A percentile compares a stretch with the other conserved stretches of the same genome.
Evolutionary conservation across 2,888 invertebrate genomes (phyloP).

Genomic region (Pristionchus maxplancki): DNA sequence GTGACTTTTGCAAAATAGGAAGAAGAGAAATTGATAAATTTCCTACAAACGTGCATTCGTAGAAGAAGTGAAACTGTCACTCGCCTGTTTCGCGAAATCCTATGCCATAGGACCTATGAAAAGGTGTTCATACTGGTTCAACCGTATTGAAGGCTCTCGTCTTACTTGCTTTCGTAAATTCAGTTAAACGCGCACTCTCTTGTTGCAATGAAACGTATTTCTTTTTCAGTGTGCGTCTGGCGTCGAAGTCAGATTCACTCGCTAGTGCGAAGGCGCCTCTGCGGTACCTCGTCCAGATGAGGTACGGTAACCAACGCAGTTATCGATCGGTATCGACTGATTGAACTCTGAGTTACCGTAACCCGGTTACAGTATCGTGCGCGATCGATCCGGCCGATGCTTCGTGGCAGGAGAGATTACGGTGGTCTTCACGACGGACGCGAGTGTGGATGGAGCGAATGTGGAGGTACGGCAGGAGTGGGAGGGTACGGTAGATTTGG

Average conservation of each 20-base stretch:
- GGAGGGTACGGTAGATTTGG: not conserved
- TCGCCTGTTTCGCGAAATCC: too few species aligned
- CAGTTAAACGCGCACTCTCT: too few species aligned
- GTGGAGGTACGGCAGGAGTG: not conserved
- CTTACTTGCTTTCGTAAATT: too few species aligned
- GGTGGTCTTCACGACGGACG: constrained; percentile 43
- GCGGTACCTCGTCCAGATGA: constrained; percentile 43
- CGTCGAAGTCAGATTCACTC: not conserved
- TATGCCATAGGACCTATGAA: too few species aligned
- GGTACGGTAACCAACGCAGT: not conserved
- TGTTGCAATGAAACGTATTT: too few species aligned
- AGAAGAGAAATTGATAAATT: too few species aligned
- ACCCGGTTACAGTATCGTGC: constrained; percentile 8
- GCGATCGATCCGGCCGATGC: constrained; percentile 43
- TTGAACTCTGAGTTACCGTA: not conserved
- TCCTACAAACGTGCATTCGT: too few species aligned
- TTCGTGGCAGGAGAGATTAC: constrained; percentile 22
- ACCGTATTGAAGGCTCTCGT: too few species aligned
- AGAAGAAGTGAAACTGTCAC: too few species aligned
- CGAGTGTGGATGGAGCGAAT: constrained; percentile 28
- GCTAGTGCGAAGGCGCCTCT: not conserved
- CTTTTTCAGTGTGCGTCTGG: constrained; percentile 2
- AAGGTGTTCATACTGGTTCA: too few species aligned
- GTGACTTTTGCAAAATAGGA: too few species aligned
- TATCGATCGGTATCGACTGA: not conserved